Conservation (phyloP, 2,797 vertebrate genomes). For the Adelosebastes latens region DNA sequence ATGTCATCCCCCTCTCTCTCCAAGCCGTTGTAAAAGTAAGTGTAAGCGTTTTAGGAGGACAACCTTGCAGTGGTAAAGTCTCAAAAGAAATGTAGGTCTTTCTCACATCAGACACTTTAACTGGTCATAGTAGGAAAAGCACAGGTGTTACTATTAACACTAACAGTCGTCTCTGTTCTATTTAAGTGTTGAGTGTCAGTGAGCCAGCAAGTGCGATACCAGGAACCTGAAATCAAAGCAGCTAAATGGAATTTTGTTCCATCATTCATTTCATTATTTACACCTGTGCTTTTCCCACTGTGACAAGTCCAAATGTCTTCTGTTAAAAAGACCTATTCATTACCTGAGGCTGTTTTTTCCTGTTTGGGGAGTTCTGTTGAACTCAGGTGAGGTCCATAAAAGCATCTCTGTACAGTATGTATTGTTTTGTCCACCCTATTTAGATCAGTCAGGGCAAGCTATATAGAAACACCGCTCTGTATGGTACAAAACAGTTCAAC, state of each 20-base stretch:
- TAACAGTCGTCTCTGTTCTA: no score
- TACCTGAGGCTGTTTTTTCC: no score
- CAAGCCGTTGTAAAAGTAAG: neutral
- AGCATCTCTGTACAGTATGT: neutral
- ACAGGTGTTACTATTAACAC: neutral
- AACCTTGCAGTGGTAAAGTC: neutral
- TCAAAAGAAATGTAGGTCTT: neutral
- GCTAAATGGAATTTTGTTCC: no score
- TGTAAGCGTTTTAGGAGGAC: neutral
- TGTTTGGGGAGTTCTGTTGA: no score
- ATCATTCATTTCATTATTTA: neutral
- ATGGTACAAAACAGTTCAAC: neutral
- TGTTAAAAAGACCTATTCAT: no score
- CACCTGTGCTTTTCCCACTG: neutral
- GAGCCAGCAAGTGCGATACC: no score
- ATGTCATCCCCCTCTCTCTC: neutral
- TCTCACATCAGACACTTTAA: neutral
- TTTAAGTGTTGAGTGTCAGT: no score
- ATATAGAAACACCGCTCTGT: neutral
- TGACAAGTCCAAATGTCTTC: neutral
- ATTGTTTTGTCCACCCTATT: neutral
- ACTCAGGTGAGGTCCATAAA: neutral
- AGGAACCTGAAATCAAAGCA: no score
- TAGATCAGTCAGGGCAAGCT: neutral
- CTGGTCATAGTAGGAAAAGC: neutral